A percentile compares a stretch with the other conserved stretches of the same genome.
Evolutionary conservation across 1,140 invertebrate genomes (phyloP).

Genomic region (Nephila pilipes): DNA sequence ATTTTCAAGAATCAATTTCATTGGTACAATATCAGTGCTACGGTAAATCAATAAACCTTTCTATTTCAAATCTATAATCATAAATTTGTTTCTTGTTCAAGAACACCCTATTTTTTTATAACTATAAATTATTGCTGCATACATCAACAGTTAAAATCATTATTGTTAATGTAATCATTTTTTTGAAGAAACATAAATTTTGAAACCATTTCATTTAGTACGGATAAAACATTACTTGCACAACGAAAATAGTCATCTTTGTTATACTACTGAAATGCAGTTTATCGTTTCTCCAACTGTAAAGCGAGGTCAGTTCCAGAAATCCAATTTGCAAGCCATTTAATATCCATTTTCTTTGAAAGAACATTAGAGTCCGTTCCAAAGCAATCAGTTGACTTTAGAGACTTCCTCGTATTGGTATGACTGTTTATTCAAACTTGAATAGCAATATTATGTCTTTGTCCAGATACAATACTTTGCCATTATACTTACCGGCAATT

Average conservation of each 20-base stretch:
- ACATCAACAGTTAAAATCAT: no score
- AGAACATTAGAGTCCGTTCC: slow-evolving; percentile 1
- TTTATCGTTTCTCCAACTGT: neutral
- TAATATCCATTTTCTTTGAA: slow-evolving; percentile 23
- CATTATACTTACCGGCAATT: neutral
- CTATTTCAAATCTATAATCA: no score
- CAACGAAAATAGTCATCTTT: neutral
- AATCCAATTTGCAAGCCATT: slow-evolving; percentile 29
- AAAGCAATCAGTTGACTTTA: slow-evolving; percentile 12
- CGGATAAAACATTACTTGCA: neutral
- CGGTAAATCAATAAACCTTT: no score
- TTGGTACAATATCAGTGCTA: no score
- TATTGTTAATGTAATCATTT: neutral
- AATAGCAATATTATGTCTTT: slow-evolving; percentile 11
- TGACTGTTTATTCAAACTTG: slow-evolving; percentile 5
- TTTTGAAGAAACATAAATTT: neutral
- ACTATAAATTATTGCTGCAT: no score
- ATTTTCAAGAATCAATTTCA: no score
- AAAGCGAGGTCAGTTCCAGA: slow-evolving; percentile 1
- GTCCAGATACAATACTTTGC: slow-evolving; percentile 1
- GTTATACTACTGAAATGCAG: neutral
- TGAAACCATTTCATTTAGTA: neutral
- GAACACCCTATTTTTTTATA: no score
- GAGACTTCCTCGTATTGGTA: neutral
- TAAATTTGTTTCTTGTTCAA: no score